phyloP scores from a whole-genome alignment of 2,113 vertebrate species.

The Pungitius pungitius region DNA sequence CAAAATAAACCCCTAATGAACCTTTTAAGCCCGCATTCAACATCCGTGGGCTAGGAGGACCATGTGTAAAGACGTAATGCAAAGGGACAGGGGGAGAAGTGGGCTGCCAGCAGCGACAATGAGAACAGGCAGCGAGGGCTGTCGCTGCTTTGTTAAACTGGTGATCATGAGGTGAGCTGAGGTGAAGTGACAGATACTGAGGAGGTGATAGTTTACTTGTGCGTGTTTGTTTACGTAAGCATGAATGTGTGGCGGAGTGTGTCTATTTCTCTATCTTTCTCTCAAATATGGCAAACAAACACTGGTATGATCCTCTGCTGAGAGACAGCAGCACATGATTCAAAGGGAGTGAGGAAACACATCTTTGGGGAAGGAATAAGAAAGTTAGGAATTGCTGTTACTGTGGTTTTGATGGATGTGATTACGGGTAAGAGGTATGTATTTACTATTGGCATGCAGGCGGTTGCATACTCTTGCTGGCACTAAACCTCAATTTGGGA shows the following conservation, averaged over 20 bases:
- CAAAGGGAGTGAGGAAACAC: conserved; percentile 41
- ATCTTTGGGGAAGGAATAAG: conserved; percentile 4
- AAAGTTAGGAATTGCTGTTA: conserved; percentile 32
- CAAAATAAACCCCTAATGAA: conserved; percentile 82
- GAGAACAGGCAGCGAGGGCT: conserved; percentile 47
- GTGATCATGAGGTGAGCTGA: conserved; percentile 62
- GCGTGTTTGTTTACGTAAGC: conserved; percentile 31
- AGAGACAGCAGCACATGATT: conserved; percentile 2
- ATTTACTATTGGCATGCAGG: conserved; percentile 28
- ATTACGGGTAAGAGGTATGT: conserved; percentile 16
- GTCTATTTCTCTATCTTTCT: conserved; percentile 7
- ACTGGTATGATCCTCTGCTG: conserved; percentile 8
- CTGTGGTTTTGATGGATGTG: not conserved
- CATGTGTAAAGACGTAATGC: conserved; percentile 69
- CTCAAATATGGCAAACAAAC: conserved; percentile 8
- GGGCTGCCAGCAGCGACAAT: conserved; percentile 65
- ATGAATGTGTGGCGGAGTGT: conserved; percentile 3
- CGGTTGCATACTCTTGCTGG: conserved; percentile 6
- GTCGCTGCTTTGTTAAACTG: conserved; percentile 63
- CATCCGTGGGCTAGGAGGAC: conserved; percentile 50
- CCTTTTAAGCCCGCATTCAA: conserved; percentile 71
- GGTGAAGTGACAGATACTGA: conserved; percentile 67
- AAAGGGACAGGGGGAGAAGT: conserved; percentile 72
- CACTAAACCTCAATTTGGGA: conserved; percentile 15
- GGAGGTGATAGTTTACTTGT: conserved; percentile 55